Evolutionary conservation across 2,797 vertebrate species (phyloP), one percentile per base, ranked within the genome.

Genomic region (Sternarchorhynchus goeldii): DNA sequence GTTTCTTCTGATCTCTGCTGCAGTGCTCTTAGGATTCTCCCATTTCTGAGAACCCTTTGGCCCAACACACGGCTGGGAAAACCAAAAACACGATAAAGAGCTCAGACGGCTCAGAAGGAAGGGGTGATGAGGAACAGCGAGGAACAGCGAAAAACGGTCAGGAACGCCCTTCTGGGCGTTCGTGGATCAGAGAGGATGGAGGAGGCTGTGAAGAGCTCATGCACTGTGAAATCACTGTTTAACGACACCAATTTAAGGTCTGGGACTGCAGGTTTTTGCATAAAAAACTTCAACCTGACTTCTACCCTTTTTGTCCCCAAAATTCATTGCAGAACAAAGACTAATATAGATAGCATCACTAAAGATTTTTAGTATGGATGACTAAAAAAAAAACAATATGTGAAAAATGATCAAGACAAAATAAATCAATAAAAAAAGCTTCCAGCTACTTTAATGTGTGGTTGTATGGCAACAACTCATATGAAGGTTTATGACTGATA

Each of bases 21-120:
- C 45, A 14, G 31, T 66, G 41, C 60, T 81, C 75, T 75, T 25
- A 72, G 66, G 68, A 77, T 80, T 79, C 75, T 70, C 41, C 77
- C 53, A 58, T 82, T 82, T 79, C 71, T 56, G 7, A 75, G 18
- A 25, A 50, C 69, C 62, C 58, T 72, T 74, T 60, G 66, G 36
- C 16, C 71, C 29, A 73, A 67, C 73, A 73, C 75, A 79, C 71
- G 79, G 64, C 18, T 57, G 21, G 69, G 60, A 69, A 74, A 57
- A 66, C 60, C 10, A 63, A 36, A 76, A 16, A 59, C 25, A 65
- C 70, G 59, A 31, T 77, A 67, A 78, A 76, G 70, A 55, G 41
- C 14, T 75, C 39, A 59, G 75, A 77, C 56, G 56, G 32, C 45
- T 80, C 60, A 58, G 21, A 58, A 68, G 72, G 45, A 65, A 75